phyloP scores from a whole-genome alignment of 2,888 invertebrate genomes.

The Lacanobia oleracea region DNA sequence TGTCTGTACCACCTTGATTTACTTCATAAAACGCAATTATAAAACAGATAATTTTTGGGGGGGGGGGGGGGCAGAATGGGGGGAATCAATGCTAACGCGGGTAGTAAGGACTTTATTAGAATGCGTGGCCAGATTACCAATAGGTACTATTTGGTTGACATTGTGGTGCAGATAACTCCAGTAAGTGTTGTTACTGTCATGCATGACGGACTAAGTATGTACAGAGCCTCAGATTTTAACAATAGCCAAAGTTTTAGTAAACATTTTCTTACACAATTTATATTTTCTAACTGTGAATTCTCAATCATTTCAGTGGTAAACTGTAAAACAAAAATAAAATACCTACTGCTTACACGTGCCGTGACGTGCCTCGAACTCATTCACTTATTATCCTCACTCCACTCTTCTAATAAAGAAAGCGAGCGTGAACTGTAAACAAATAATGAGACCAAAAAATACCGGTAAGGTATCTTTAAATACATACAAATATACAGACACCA shows the following conservation, averaged over 20 bases:
- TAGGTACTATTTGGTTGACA: neutral
- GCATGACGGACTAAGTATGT: neutral
- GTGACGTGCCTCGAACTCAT: constrained; percentile 20
- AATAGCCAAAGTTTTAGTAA: neutral
- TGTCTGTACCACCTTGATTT: no score
- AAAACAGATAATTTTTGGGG: no score
- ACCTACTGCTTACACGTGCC: constrained; percentile 14
- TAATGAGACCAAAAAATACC: constrained; percentile 1
- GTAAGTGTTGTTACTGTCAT: no score
- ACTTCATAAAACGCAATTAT: no score
- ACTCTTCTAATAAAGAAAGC: constrained; percentile 17
- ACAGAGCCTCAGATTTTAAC: neutral
- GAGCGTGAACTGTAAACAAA: constrained; percentile 26
- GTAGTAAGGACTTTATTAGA: no score
- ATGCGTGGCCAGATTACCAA: neutral
- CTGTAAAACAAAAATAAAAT: constrained; percentile 6
- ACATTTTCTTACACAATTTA: neutral
- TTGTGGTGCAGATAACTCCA: neutral
- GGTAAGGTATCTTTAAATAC: neutral
- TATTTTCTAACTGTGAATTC: neutral
- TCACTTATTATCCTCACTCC: constrained; percentile 39
- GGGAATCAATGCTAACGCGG: no score
- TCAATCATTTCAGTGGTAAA: neutral
- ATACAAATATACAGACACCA: neutral
- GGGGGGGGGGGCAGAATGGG: no score